Base-by-base conservation (phyloP, 1,140 invertebrate genomes). In the Dendroctonus valens region DNA sequence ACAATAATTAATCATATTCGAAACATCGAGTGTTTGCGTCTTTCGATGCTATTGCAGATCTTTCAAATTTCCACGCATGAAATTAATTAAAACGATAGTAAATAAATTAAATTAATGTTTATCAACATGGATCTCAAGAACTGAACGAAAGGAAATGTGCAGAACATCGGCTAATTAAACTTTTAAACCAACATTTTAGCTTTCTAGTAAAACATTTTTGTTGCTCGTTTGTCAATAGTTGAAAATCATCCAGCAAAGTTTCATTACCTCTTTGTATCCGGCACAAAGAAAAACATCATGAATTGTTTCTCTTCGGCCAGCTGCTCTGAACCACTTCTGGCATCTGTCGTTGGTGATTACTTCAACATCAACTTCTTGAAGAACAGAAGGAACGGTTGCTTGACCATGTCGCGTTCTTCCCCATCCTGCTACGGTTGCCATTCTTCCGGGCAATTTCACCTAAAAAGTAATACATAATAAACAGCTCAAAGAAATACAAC, bases 231-330 rank as follows among this genome's bases (percentile, higher is more conserved):
- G 1, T 2, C 42, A 46, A 11, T 11, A 46, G 1, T 46, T 46
- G 8, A 55, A 40, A 41, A 48, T 48, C 14, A n/a, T 5, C 14
- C 14, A 7, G 14, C 5, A 48, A 48, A 48, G 14, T 48, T 5
- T 55, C 11, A n/a, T 37, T 60, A 89, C 91, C 79, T 94, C 90
- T 78, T 93, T 92, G 67, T 93, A 93, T 38, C 94, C 94, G 5
- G 94, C 94, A 77, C 94, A 97, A 0, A 96, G 81, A 77, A 97
- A 96, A 0, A 96, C 93, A 70, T 96, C 92, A 68, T 94, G 91
- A 69, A 97, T 96, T 0, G 90, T 92, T 81, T 96, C 94, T 44
- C 92, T 81, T 55, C 93, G 81, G 6, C 93, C 93, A 0, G 93
- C 94, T 11, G 91, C 87, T 60, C 90, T 82, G 77, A 96, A 97